Conservation (phyloP, 2,888 invertebrate species). For the Hirtodrosophila histrioides region DNA sequence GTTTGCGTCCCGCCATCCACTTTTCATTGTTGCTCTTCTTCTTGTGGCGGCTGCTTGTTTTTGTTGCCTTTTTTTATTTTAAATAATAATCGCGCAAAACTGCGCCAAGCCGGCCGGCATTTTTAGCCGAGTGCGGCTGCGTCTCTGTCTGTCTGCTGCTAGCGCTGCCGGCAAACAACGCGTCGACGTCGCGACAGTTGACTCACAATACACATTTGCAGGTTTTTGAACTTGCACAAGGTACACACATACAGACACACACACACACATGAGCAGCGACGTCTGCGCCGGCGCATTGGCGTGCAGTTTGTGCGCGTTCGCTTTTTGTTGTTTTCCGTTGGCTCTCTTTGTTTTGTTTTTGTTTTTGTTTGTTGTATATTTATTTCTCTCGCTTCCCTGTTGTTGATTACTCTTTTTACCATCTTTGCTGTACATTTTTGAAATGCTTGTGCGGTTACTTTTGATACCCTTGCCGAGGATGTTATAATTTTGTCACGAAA, state of each 20-base stretch:
- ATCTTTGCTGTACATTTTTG: constrained; percentile 57
- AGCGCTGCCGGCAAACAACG: constrained; percentile 13
- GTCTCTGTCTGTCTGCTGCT: constrained; percentile 33
- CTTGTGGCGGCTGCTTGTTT: constrained; percentile 24
- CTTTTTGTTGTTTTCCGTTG: constrained; percentile 26
- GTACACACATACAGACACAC: constrained; percentile 37
- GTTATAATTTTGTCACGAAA: too few species aligned
- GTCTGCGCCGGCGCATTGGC: constrained; percentile 68
- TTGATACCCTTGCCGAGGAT: not conserved
- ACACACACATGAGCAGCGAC: constrained; percentile 3
- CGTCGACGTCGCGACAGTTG: constrained; percentile 33
- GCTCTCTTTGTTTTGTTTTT: constrained; percentile 24
- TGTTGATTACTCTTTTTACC: constrained; percentile 39
- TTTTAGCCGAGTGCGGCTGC: constrained; percentile 66
- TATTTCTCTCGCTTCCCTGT: constrained; percentile 12
- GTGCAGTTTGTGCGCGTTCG: constrained; percentile 49
- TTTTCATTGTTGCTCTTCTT: constrained; percentile 30
- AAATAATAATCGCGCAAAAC: constrained; percentile 42
- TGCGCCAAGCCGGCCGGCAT: constrained; percentile 73
- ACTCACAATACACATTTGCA: constrained; percentile 52
- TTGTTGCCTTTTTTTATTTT: constrained; percentile 38
- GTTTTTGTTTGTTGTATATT: constrained; percentile 7
- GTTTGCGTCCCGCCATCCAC: constrained; percentile 21
- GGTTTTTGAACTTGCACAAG: constrained; percentile 81
- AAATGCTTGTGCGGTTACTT: constrained; percentile 61